Base-by-base conservation (phyloP, 1,140 invertebrate species). In the Marisa cornuarietis region DNA sequence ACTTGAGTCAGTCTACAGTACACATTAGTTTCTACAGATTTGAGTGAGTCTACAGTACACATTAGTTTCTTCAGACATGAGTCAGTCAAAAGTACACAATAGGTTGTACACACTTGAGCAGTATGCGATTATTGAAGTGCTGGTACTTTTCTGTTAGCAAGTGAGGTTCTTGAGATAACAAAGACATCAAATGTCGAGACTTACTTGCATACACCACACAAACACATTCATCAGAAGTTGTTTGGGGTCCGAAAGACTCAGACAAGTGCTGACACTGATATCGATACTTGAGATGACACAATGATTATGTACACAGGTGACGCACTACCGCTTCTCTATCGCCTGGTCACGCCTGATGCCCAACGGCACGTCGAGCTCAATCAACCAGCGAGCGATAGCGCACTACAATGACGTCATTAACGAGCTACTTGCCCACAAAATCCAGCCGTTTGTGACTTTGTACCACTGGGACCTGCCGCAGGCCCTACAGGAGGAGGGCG, bases 401-500 rank as follows among this genome's bases (percentile, higher is more conserved):
- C 90, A 89, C 76, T 90, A 90, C 80, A 88, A 89, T 71, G 85
- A 89, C 54, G 80, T 90, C 0, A 89, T 90, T 20, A 79, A 90
- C 65, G 86, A 85, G 24, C 82, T 90, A 10, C 62, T 88, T 16
- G 81, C 16, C 22, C 79, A 83, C 69, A 82, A 81, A 16, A 88
- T 90, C 31, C 71, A 83, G 54, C 89, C 89, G 13, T 84, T 88
- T 90, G 93, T 95, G 0, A 93, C 90, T 0, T 76, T 93, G 18
- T 93, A 91, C 83, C 92, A 93, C 83, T 92, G 91, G 90, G 92
- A 92, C 80, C 82, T 91, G 68, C 90, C 92, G 6, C 90, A 91
- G 79, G 85, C 84, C 52, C 87, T 92, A 13, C 84, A 92, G 71
- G 87, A 91, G 89, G 69, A 74, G 9, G 92, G 89, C 49, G 93